Base-by-base conservation (phyloP, 2,888 invertebrate genomes). In the Tridacna gigas region DNA sequence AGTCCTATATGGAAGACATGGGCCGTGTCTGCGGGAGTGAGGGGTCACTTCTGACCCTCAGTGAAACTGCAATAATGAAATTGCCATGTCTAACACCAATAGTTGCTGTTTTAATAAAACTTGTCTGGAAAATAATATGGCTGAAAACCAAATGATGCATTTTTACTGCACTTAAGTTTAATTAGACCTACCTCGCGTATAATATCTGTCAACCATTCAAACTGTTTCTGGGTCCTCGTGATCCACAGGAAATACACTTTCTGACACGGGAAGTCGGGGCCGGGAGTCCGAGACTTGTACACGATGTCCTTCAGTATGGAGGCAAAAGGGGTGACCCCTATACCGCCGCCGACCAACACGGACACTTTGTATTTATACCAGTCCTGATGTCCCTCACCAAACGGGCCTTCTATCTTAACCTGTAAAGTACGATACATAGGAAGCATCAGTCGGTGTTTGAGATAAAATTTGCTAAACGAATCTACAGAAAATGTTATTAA, bases 191-290 rank as follows among this genome's bases (percentile, higher is more conserved):
- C 95, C 71, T 96, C 96, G 83, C 96, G 93, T 56, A 96, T 95
- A 79, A 96, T 96, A 89, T 96, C 96, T 0, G 96, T 96, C 90
- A 96, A 92, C 96, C 96, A 96, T 93, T 96, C 96, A 92, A 96
- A 96, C 90, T 96, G 96, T 89, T 96, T 96, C 92, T 96, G 96
- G 5, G 96, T 96, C 86, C 96, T 94, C 0, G 96, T 96, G 56
- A 96, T 95, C 96, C 96, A 96, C 66, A 96, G 93, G 90, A 96
- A 96, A 91, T 96, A 96, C 0, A 96, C 95, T 93, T 95, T 95
- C 84, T 94, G 93, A 86, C 94, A 95, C 25, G 90, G 90, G 79
- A 94, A 91, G 76, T 90, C 90, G 7, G 90, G 88, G 20, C 80
- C 79, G 4, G 89, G 89, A 0, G 83, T 75, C 18, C 87, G 89